These are phyloP conservation scores for Parus major DNA, from an alignment of 2,113 vertebrate species.

Conservation along the genomic window DNA sequence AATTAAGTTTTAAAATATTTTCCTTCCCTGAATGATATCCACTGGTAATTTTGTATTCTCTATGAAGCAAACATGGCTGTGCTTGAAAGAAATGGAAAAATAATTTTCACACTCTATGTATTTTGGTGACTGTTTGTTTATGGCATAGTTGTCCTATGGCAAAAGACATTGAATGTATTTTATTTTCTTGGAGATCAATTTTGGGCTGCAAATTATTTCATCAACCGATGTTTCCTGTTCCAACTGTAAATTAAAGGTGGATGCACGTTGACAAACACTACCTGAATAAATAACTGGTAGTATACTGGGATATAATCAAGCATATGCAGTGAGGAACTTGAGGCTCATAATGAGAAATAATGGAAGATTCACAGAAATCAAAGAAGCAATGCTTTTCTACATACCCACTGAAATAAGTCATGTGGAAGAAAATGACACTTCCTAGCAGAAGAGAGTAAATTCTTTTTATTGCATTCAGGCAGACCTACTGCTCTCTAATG, in stretches of 20 bases:
- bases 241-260: conserved; percentile 57
- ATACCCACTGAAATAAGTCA: conserved; percentile 57
- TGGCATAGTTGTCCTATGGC: conserved; percentile 29
- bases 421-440: conserved; percentile 43
- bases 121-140: not conserved
- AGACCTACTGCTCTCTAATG: not conserved
- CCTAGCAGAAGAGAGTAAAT: not conserved
- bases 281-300: conserved; percentile 10
- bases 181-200: conserved; percentile 62
- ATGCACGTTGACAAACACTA: conserved; percentile 30
- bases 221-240: conserved; percentile 49
- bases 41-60: not conserved
- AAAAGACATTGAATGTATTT: conserved; percentile 52
- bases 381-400: conserved; percentile 51
- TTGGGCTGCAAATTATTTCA: conserved; percentile 69
- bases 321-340: conserved; percentile 44
- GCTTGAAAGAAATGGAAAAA: conserved; percentile 30
- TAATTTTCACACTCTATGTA: not conserved
- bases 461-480: not conserved
- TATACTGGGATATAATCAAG: conserved; percentile 24
- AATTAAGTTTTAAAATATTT: conserved; percentile 73
- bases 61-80: not conserved
- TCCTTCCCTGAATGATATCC: conserved; percentile 29
- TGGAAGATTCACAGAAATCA: conserved; percentile 56
- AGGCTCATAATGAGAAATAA: conserved; percentile 63